phyloP scores from a whole-genome alignment of 2,888 invertebrate genomes.

The Diaphora mendica region DNA sequence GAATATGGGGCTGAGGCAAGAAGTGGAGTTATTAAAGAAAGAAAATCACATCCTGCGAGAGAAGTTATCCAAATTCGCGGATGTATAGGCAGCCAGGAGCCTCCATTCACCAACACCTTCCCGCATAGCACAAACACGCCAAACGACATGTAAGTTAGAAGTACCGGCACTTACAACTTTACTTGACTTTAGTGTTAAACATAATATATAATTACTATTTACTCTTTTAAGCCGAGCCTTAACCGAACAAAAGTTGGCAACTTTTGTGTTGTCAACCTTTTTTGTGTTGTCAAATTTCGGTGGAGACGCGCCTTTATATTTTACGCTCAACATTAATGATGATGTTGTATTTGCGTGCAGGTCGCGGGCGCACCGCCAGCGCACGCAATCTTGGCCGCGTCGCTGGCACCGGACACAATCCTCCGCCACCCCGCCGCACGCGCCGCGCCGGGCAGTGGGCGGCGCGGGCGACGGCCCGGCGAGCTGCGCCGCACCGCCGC shows the following conservation, averaged over 20 bases:
- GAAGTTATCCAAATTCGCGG: conserved; percentile 95
- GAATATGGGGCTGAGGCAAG: conserved; percentile 96
- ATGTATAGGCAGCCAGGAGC: conserved; percentile 87
- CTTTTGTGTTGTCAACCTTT: no score
- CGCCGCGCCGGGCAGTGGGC: conserved; percentile 29
- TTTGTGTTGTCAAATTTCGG: no score
- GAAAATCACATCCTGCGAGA: conserved; percentile 96
- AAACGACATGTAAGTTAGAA: conserved; percentile 67
- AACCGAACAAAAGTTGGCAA: no score
- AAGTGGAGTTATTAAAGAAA: conserved; percentile 96
- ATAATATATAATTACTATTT: background rate
- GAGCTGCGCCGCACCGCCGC: conserved; percentile 41
- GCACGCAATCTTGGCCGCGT: conserved; percentile 42
- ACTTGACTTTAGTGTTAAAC: background rate
- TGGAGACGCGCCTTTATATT: no score
- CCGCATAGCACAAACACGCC: conserved; percentile 79
- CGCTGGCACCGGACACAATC: conserved; percentile 40
- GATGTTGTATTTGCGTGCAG: conserved; percentile 52
- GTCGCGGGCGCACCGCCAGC: conserved; percentile 58
- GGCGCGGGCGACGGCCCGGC: conserved; percentile 28
- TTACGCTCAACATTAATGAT: background rate
- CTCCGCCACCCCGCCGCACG: conserved; percentile 21
- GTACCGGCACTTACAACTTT: background rate
- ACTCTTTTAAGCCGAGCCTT: no score
- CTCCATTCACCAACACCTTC: conserved; percentile 52